Evolutionary conservation across 1,140 invertebrate species (phyloP), one percentile per base, ranked within the genome.

Genomic region (Temnothorax curvispinosus): DNA sequence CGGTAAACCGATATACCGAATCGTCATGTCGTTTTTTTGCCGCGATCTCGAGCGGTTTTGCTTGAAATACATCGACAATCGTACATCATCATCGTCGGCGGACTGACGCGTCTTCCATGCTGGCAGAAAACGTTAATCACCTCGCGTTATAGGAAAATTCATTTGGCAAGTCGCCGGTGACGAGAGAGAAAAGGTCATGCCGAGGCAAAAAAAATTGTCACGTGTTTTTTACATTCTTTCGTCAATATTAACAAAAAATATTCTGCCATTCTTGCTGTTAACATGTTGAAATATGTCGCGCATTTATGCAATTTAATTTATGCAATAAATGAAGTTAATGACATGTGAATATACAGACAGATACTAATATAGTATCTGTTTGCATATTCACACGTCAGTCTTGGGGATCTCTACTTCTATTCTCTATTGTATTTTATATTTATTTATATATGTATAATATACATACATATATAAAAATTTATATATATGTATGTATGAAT

Each of bases 51-150:
- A 54, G 47, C 58, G 56, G 64, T 76, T 65, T 65, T 27, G 82
- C 64, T 88, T 77, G 82, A 88, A 88, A 88, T 88, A 88, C 87
- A 88, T 88, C 82, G 82, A 69, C 87, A 85, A 85, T 85, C 60
- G 60, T 75, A 52, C 44, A 54, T 77, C 47, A 58, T 78, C 47
- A 77, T 78, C 75, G 60, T 21, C 65, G 11, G 56, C 27, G 9
- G 21, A 52, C 21, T 27, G 52, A 82, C 82, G 72, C 58, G 74
- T 77, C 72, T 65, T 85, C 74, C 82, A 65, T 64, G 32, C 75
- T 78, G 74, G 74, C 82, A 78, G 62, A 60, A 50, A 75, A 27
- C 47, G 77, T 52, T 47, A 58, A 76, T 44, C 41, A 32, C 15
- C 32, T 47, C 15, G 41, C 58, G 44, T 78, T 81, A 71, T 81